phyloP scores from a whole-genome alignment of 2,888 invertebrate species.

The Ephialtes manifestator region DNA sequence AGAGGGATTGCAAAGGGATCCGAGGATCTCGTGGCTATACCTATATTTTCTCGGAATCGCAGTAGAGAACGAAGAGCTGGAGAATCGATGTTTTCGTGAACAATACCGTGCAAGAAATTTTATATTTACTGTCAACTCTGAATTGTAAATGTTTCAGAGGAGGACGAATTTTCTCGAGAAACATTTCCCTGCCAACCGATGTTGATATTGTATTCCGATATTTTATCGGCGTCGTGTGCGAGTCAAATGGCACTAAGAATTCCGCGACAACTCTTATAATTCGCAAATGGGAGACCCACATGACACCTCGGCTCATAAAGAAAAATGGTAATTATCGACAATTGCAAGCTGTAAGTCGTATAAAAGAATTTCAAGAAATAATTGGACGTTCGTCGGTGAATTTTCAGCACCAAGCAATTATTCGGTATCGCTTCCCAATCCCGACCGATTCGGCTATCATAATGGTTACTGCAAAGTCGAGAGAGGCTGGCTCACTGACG shows the following conservation, averaged over 20 bases:
- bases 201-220: constrained; percentile 92
- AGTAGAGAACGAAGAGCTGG: too few relatives aligned
- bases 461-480: constrained; percentile 88
- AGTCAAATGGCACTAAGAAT: constrained; percentile 86
- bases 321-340: constrained; percentile 84
- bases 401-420: constrained; percentile 81
- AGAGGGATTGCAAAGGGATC: too few relatives aligned
- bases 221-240: constrained; percentile 90
- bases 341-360: background rate
- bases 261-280: constrained; percentile 88
- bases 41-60: too few relatives aligned
- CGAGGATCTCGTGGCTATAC: too few relatives aligned
- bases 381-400: constrained; percentile 10
- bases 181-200: constrained; percentile 90
- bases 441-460: constrained; percentile 90
- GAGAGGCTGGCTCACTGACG: constrained; percentile 94
- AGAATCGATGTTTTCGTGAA: too few relatives aligned
- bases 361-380: constrained; percentile 56
- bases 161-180: constrained; percentile 85
- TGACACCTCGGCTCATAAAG: constrained; percentile 89
- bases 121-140: constrained; percentile 53
- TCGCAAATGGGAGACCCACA: constrained; percentile 93
- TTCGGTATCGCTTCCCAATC: constrained; percentile 84
- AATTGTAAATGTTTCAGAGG: constrained; percentile 75
- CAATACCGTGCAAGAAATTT: too few relatives aligned